These are phyloP conservation scores for Drosophila flavopinicola DNA, from an alignment of 2,888 invertebrate genomes.

Conservation along the genomic window DNA sequence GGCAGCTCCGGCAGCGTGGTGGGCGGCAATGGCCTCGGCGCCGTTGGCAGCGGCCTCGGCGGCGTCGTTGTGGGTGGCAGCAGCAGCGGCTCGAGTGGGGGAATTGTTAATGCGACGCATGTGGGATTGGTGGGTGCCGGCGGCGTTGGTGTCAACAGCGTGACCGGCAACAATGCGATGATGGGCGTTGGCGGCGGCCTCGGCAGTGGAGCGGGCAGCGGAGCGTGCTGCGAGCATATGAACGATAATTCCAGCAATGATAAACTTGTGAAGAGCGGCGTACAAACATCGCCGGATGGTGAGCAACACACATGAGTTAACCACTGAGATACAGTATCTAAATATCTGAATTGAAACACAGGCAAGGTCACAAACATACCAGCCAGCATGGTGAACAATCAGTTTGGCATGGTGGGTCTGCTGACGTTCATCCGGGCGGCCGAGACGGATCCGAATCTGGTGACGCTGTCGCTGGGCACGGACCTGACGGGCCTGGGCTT, in stretches of 20 bases:
- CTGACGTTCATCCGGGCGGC: slow-evolving; percentile 99
- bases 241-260: slow-evolving; percentile 85
- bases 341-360: slow-evolving; percentile 75
- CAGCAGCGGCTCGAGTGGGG: slow-evolving; percentile 50
- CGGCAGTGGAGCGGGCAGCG: slow-evolving; percentile 64
- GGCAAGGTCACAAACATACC: slow-evolving; percentile 99
- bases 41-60: slow-evolving; percentile 69
- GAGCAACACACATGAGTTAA: slow-evolving; percentile 35
- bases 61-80: slow-evolving; percentile 53
- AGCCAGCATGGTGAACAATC: slow-evolving; percentile 99
- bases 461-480: slow-evolving; percentile 98
- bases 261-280: slow-evolving; percentile 90
- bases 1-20: slow-evolving; percentile 65
- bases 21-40: slow-evolving; percentile 73
- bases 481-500: slow-evolving; percentile 99
- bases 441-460: slow-evolving; percentile 98
- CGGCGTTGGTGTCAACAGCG: slow-evolving; percentile 56
- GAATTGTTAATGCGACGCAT: slow-evolving; percentile 65
- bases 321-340: neutral
- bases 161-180: slow-evolving; percentile 72
- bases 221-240: slow-evolving; percentile 82
- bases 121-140: slow-evolving; percentile 60
- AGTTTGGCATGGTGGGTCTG: slow-evolving; percentile 99
- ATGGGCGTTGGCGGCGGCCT: slow-evolving; percentile 75
- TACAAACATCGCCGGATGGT: slow-evolving; percentile 98